Base-by-base conservation (phyloP, 2,888 invertebrate genomes). In the Cephus sareptanus region DNA sequence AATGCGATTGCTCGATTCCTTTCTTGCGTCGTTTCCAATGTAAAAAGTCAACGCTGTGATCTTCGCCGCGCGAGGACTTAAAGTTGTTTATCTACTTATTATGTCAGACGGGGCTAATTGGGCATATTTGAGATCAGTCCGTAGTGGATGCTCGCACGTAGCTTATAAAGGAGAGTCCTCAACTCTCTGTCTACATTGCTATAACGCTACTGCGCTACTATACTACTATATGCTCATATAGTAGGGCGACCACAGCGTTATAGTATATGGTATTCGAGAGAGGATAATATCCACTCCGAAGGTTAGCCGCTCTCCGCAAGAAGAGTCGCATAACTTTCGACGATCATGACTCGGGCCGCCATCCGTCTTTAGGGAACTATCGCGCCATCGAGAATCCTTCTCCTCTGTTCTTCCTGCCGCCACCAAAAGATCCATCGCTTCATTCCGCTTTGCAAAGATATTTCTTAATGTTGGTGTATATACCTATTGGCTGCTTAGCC, bases 81-180 rank as follows among this genome's bases (percentile, higher is more conserved):
- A 83, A 85, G 86, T 89, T 90, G 87, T 90, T 90, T 88, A 89
- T 90, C 89, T 89, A 89, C 90, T 90, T 90, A 90, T 90, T 90
- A 90, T 89, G 89, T 90, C 90, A 89, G 86, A 79, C 80, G 77
- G 84, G 83, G 89, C 88, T 90, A 90, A 90, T 90, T 90, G 90
- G 90, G 86, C 88, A 88, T 90, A 89, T 90, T 89, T 85, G 87
- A 84, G 83, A 86, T 85, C 84, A 83, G 80, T 71, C 75, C 79
- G 75, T 79, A 69, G 35, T 70, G 84, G 81, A 86, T 89, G 84
- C 88, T 88, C 87, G 87, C 90, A 89, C 90, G 88, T 90, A 87
- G 81, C 79, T 76, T 71, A 76, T 80, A 84, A 83, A 77, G 76
- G 76, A 34, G 71, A 71, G 71, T 31, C 71, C 33, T 31, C 71